Conservation (phyloP, 2,113 vertebrate species). For the Taurulus bubalis region DNA sequence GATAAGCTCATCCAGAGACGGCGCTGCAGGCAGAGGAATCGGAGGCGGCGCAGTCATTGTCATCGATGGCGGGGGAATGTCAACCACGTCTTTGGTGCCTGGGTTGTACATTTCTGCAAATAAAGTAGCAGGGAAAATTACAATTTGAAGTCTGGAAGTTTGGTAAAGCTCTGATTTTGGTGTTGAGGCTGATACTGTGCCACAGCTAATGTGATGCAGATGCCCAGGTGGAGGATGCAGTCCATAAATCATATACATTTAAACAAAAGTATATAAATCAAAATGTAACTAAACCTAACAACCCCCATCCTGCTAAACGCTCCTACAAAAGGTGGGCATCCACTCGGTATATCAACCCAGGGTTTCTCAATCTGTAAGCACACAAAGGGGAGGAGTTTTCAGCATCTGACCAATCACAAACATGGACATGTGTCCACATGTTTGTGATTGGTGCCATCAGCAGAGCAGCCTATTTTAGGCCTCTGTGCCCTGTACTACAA, state of each 20-base stretch:
- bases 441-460: too few species aligned
- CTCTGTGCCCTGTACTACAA: too few species aligned
- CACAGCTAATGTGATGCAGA: not conserved
- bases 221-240: not conserved
- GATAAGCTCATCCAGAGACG: conserved; percentile 91
- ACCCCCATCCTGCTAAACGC: too few species aligned
- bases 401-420: too few species aligned
- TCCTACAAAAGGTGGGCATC: too few species aligned
- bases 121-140: conserved; percentile 16
- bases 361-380: too few species aligned
- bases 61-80: conserved; percentile 82
- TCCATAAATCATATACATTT: conserved; percentile 2
- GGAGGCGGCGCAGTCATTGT: conserved; percentile 80
- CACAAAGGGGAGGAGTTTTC: too few species aligned
- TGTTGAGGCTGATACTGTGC: not conserved
- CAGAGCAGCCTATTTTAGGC: too few species aligned
- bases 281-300: not conserved
- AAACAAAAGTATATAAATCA: not conserved
- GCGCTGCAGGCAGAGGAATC: conserved; percentile 76
- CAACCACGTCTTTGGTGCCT: conserved; percentile 84
- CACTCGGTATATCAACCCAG: too few species aligned
- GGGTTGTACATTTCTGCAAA: conserved; percentile 91
- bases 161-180: not conserved
- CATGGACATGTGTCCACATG: too few species aligned
- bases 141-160: not conserved